These are phyloP conservation scores for Hirtodrosophila alboralis DNA, from an alignment of 2,888 invertebrate genomes.

Conservation along the genomic window DNA sequence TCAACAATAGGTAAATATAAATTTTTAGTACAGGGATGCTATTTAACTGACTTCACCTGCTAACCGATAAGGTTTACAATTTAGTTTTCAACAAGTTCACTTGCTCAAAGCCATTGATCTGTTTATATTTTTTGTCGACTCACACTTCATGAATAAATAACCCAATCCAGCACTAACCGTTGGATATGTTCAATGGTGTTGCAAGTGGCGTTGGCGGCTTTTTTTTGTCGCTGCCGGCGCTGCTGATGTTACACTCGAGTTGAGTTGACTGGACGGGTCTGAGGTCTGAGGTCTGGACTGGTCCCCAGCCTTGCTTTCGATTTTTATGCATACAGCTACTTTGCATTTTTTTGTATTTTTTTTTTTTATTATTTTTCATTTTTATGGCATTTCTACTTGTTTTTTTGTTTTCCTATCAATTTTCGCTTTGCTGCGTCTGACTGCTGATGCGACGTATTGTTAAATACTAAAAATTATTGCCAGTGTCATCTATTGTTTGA, in stretches of 20 bases:
- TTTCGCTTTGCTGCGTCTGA: conserved; percentile 23
- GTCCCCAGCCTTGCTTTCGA: conserved; percentile 58
- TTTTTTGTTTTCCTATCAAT: conserved; percentile 36
- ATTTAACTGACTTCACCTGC: no score
- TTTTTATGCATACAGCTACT: conserved; percentile 52
- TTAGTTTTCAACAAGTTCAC: no score
- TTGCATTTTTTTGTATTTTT: conserved; percentile 71
- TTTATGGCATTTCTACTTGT: conserved; percentile 56
- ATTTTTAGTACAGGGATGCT: no score
- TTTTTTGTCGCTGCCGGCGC: conserved; percentile 34
- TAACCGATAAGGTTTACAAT: no score
- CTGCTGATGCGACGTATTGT: conserved; percentile 44
- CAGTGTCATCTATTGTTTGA: conserved; percentile 68
- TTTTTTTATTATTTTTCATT: no score
- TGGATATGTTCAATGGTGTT: conserved; percentile 35
- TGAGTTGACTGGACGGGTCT: conserved; percentile 37
- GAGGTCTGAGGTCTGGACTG: conserved; percentile 6
- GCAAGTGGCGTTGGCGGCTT: conserved; percentile 52
- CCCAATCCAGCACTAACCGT: no score
- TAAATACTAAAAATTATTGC: conserved; percentile 58
- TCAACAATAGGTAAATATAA: no score
- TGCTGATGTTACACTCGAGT: conserved; percentile 63
- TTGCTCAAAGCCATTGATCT: no score
- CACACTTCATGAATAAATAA: not conserved
- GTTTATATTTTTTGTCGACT: not conserved